phyloP scores from a whole-genome alignment of 1,140 invertebrate genomes.

The Drosophila murphyi region DNA sequence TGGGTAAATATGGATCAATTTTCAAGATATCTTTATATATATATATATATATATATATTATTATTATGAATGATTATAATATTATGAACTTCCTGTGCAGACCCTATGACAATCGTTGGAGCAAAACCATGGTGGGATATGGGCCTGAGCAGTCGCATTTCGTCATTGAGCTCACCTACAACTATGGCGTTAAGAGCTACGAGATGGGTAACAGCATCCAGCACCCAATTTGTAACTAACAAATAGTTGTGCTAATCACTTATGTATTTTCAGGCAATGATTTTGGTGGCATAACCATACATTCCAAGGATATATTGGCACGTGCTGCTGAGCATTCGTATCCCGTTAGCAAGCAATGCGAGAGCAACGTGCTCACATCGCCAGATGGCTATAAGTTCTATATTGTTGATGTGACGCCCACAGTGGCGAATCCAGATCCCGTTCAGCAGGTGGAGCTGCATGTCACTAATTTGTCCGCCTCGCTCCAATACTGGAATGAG shows the following conservation, averaged over 20 bases:
- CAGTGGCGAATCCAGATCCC: conserved; percentile 89
- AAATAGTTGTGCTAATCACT: neutral
- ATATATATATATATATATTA: neutral
- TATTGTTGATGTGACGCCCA: conserved; percentile 89
- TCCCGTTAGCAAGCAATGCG: conserved; percentile 63
- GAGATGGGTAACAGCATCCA: conserved; percentile 85
- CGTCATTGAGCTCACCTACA: conserved; percentile 98
- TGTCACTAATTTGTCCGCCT: conserved; percentile 91
- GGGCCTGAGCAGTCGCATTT: conserved; percentile 97
- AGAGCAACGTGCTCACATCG: conserved; percentile 85
- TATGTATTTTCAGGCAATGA: conserved; percentile 90
- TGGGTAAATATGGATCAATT: conserved; percentile 89
- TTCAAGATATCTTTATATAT: neutral
- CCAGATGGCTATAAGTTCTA: conserved; percentile 97
- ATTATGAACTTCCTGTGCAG: conserved; percentile 84
- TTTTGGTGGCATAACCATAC: conserved; percentile 94
- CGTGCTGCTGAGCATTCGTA: conserved; percentile 88
- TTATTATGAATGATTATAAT: too few species aligned
- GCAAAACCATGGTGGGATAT: conserved; percentile 99
- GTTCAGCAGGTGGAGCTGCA: conserved; percentile 92
- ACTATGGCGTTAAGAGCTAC: conserved; percentile 96
- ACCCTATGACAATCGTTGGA: conserved; percentile 98
- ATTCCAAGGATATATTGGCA: conserved; percentile 90
- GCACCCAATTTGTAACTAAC: neutral
- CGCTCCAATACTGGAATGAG: conserved; percentile 93